These are phyloP conservation scores for Drosophila percnosoma DNA, from an alignment of 2,888 invertebrate species.

Conservation along the genomic window DNA sequence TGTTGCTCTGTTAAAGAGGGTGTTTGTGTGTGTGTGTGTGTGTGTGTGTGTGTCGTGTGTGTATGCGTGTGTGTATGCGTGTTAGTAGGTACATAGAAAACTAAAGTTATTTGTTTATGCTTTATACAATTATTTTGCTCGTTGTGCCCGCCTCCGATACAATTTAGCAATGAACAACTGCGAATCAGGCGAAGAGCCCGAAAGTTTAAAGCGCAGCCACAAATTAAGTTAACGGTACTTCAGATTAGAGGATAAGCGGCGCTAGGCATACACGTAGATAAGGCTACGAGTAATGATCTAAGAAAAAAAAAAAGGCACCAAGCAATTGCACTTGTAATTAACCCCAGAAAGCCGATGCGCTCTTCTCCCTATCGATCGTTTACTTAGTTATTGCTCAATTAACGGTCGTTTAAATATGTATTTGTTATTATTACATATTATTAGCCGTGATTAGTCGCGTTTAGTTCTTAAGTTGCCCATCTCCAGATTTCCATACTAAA, in stretches of 20 bases:
- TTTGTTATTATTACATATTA: neutral
- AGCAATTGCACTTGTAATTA: slow-evolving; percentile 3
- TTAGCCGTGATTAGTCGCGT: neutral
- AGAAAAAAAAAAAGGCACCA: neutral
- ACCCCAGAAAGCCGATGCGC: slow-evolving; percentile 24
- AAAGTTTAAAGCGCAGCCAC: slow-evolving; percentile 10
- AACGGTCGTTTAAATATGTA: neutral
- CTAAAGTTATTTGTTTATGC: neutral
- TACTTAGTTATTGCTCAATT: neutral
- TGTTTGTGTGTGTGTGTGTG: no score
- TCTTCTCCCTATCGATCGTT: neutral
- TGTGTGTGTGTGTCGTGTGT: neutral
- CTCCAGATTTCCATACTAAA: neutral
- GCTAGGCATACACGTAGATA: neutral
- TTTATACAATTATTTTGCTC: slow-evolving; percentile 5
- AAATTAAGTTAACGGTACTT: slow-evolving; percentile 34
- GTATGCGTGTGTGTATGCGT: neutral
- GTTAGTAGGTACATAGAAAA: slow-evolving; percentile 5
- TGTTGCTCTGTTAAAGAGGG: slow-evolving; percentile 24
- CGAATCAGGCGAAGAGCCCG: neutral
- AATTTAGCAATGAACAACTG: slow-evolving; percentile 7
- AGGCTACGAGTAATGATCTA: neutral
- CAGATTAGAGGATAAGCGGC: slow-evolving; percentile 19
- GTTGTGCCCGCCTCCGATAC: slow-evolving; percentile 1
- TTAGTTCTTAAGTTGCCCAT: neutral